Evolutionary conservation across 2,888 invertebrate species (phyloP).

Genomic region (Plebejus anna): DNA sequence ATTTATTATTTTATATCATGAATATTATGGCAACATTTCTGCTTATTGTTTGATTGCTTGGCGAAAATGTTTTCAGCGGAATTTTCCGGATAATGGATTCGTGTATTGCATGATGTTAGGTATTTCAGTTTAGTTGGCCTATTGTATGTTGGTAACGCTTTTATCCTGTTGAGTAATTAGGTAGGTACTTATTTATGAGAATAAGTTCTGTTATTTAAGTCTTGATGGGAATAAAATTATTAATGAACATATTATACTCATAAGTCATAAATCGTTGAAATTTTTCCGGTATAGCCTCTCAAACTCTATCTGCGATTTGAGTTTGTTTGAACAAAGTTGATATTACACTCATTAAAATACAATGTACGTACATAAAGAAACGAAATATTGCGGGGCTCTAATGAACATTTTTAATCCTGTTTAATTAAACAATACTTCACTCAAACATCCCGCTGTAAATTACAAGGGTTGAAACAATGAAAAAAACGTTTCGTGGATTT

Average conservation of each 20-base stretch:
- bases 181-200: too few species aligned
- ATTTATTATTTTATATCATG: constrained; percentile 58
- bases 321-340: not conserved
- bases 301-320: not conserved
- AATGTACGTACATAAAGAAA: not conserved
- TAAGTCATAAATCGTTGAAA: not conserved
- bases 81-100: not conserved
- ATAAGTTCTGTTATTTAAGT: too few species aligned
- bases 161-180: too few species aligned
- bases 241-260: too few species aligned
- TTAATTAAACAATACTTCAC: constrained; percentile 22
- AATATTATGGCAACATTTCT: constrained; percentile 45
- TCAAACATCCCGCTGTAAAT: not conserved
- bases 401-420: constrained; percentile 6
- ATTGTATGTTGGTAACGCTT: too few species aligned
- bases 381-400: not conserved
- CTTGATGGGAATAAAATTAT: too few species aligned
- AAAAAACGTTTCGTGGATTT: constrained; percentile 28
- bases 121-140: not conserved
- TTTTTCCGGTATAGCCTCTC: not conserved
- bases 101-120: not conserved
- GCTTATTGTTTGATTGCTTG: constrained; percentile 35
- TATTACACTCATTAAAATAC: not conserved
- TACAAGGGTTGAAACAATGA: constrained; percentile 23
- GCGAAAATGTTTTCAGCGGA: not conserved